Base-by-base conservation (phyloP, 2,113 vertebrate genomes). In the Bubo bubo region DNA sequence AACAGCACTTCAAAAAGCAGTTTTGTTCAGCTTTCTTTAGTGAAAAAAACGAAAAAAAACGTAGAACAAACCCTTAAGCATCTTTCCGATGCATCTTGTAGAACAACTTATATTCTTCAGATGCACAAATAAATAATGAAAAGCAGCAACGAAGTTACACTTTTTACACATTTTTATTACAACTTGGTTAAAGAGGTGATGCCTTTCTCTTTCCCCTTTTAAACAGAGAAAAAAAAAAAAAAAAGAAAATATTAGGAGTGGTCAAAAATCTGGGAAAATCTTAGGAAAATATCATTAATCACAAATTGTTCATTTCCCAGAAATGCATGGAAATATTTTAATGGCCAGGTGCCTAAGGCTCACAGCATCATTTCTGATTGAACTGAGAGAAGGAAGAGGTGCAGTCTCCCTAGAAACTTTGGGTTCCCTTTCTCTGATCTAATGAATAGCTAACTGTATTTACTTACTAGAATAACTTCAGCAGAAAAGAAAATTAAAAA, bases 1-100 rank as follows among this genome's bases (percentile, higher is more conserved):
- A 94, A 86, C 35, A 82, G 64, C 63, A 77, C 35, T 84, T 94
- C 67, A 93, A 68, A 96, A 60, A 96, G 53, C 34, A 80, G 66
- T 22, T 79, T 91, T 93, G 37, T 70, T 88, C 23, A 10, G 67
- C 32, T 92, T 79, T 84, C 55, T 81, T 81, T 86, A 74, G 18
- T 14, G 43, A 79, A 75, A 64, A 66, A 58, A 79, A 86, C 5
- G 32, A 72, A 58, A 76, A 34, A 55, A 34, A 80, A 72, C 45
- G 2, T 68, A 88, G 35, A 95, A 32, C 15, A 95, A 95, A 86
- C 18, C 32, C 77, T 75, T 79, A 47, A 79, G 58, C 52, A 83
- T 62, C 71, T 56, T 68, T 72, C 41, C 8, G 15, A 15, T 56
- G 12, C 16, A 73, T 47, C 63, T 85, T 49, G 59, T 41, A 79